phyloP scores from a whole-genome alignment of 2,113 vertebrate species.

The Porphyrio hochstetteri region DNA sequence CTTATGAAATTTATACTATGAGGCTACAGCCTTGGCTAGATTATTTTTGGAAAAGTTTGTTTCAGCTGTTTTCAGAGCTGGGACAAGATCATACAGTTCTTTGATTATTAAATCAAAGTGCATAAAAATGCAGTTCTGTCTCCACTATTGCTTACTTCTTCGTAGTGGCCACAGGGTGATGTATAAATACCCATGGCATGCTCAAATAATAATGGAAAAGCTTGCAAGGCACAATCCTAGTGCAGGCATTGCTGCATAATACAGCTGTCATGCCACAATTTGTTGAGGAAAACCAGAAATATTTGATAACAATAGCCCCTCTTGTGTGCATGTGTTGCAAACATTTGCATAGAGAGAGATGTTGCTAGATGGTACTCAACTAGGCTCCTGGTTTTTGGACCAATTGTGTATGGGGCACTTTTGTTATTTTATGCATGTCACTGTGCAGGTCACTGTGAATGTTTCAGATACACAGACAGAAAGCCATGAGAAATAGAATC shows the following conservation, averaged over 20 bases:
- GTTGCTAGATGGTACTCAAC: not conserved
- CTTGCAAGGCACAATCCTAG: no score
- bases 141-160: not conserved
- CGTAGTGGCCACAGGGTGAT: not conserved
- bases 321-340: rapidly evolving
- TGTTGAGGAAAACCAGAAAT: not conserved
- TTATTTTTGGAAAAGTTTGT: not conserved
- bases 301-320: not conserved
- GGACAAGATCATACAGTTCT: not conserved
- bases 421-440: not conserved
- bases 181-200: not conserved
- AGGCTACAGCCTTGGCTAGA: not conserved
- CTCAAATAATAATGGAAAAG: not conserved
- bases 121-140: not conserved
- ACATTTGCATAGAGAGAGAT: not conserved
- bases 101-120: not conserved
- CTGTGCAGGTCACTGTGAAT: not conserved
- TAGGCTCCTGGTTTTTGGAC: not conserved
- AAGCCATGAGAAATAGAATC: not conserved
- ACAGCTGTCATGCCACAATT: not conserved
- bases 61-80: not conserved
- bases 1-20: not conserved
- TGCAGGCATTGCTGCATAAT: not conserved
- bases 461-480: not conserved
- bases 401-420: not conserved